Base-by-base conservation (phyloP, 2,797 vertebrate genomes). In the Mastacembelus armatus region DNA sequence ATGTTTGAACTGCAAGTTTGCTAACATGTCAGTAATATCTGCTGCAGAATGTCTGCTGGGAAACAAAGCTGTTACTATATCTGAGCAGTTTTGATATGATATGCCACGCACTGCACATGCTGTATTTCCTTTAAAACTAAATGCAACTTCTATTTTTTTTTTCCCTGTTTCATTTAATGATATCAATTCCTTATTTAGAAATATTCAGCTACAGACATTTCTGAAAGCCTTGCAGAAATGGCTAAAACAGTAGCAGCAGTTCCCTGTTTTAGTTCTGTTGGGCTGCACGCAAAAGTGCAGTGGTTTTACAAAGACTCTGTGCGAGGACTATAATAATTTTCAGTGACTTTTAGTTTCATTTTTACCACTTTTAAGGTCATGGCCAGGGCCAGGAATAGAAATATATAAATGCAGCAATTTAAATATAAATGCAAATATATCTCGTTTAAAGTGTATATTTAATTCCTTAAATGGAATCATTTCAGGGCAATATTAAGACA, bases 211-310 rank as follows among this genome's bases (percentile, higher is more conserved):
- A 3, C 35, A n/a, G 10, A 9, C 5, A 52, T 51, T 64, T 65
- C 21, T 2, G 32, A 18, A 38, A 74, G 32, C 2, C 1, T 2
- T 11, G 27, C 15, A 35, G 19, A 73, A 43, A 69, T 33, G 35
- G 19, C 27, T 47, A 26, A 48, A 39, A 64, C 32, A 22, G 51
- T 19, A 22, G 60, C n/a, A 16, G 11, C 63, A 73, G 50, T 88
- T 91, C 85, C 80, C 48, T 62, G 16, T 90, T 86, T 88, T 86
- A 61, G 51, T 85, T 89, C 77, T 80, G 47, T 51, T 36, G 12
- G 65, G 27, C 38, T 49, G 7, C 1, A 24, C 32, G 21, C 8
- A 58, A 72, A 73, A 21, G 42, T 44, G 29, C n/a, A 66, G 61
- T 52, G 66, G 55, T 54, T 85, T 76, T 65, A 58, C 11, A 7